phyloP scores from a whole-genome alignment of 2,113 vertebrate genomes.

The Psophia crepitans region DNA sequence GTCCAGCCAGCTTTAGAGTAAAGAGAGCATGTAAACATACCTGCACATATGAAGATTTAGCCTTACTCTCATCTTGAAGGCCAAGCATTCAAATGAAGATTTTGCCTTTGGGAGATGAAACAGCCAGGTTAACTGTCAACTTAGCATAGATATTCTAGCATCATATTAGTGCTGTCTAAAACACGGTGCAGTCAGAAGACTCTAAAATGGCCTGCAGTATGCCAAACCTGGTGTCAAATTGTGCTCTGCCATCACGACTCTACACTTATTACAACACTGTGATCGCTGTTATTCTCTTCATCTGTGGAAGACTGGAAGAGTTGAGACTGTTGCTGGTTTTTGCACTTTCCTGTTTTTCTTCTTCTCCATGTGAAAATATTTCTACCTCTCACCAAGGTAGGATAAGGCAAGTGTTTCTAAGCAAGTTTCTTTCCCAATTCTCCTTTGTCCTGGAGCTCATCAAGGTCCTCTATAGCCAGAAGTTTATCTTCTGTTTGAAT shows the following conservation, averaged over 20 bases:
- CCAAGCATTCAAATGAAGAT: background rate
- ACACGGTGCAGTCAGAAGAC: background rate
- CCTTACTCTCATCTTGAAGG: background rate
- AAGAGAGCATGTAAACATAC: background rate
- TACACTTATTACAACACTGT: background rate
- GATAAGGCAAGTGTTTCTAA: background rate
- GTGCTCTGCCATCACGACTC: background rate
- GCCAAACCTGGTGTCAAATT: background rate
- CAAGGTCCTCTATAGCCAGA: background rate
- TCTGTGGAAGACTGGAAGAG: background rate
- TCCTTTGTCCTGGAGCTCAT: background rate
- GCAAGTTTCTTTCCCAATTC: background rate
- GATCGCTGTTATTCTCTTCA: background rate
- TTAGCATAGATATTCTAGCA: background rate
- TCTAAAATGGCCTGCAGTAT: background rate
- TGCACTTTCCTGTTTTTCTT: background rate
- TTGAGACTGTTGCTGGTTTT: background rate
- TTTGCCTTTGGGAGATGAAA: background rate
- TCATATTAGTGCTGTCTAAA: background rate
- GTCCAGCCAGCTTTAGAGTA: background rate
- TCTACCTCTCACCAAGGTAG: background rate
- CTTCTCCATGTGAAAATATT: background rate
- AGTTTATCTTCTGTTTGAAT: background rate
- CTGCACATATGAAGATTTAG: background rate
- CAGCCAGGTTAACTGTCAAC: background rate